A percentile compares a stretch with the other conserved stretches of the same genome.
These are phyloP conservation scores for Melikaiella ostensackeni DNA, from an alignment of 2,888 invertebrate genomes.

Conservation along the genomic window DNA sequence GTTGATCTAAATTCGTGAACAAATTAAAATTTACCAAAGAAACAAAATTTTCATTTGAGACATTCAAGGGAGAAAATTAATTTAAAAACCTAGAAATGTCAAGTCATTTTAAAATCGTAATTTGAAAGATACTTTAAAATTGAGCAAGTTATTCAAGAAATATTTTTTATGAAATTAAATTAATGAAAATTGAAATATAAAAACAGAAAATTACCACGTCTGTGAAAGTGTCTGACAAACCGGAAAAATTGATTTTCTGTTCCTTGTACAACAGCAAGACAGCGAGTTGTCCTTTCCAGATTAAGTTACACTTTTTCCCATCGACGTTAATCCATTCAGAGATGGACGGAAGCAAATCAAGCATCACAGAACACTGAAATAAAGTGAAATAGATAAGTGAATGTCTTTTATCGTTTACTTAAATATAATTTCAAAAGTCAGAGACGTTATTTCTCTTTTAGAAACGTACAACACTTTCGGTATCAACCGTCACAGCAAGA, in stretches of 20 bases:
- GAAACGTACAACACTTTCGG: conserved; percentile 74
- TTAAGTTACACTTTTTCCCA: conserved; percentile 61
- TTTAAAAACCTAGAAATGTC: no score
- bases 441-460: not conserved
- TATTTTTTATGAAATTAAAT: not conserved
- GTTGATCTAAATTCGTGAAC: conserved; percentile 61
- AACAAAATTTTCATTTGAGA: not conserved
- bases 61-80: not conserved
- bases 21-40: not conserved
- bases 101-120: not conserved
- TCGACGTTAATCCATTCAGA: conserved; percentile 58
- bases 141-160: no score
- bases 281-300: conserved; percentile 70
- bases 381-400: not conserved
- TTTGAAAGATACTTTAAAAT: not conserved
- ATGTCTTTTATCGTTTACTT: not conserved
- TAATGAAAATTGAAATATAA: conserved; percentile 12
- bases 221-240: conserved; percentile 58
- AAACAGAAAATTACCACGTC: conserved; percentile 58
- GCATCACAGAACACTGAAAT: conserved; percentile 68
- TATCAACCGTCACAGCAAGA: conserved; percentile 76
- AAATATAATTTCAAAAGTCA: not conserved
- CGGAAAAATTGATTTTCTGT: conserved; percentile 44
- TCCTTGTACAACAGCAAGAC: conserved; percentile 70
- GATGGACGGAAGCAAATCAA: conserved; percentile 67